phyloP scores from a whole-genome alignment of 2,113 vertebrate genomes.

The Gymnogyps californianus region DNA sequence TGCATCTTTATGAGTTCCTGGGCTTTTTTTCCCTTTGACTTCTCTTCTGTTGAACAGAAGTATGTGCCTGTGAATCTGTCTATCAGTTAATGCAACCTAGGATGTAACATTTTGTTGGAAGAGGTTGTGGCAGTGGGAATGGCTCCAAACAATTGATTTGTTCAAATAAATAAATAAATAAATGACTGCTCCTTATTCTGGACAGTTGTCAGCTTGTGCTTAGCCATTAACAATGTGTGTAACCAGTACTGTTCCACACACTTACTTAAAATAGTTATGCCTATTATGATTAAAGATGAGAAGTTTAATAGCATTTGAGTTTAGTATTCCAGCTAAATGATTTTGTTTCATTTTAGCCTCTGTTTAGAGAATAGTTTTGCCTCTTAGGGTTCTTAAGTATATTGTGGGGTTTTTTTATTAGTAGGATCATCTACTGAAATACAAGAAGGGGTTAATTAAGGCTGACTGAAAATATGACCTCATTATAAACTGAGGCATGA shows the following conservation, averaged over 20 bases:
- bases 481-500: background rate
- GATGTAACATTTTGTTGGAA: background rate
- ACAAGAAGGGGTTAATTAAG: background rate
- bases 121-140: background rate
- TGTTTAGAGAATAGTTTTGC: background rate
- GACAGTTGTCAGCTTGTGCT: background rate
- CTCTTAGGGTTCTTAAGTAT: background rate
- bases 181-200: background rate
- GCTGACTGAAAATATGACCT: background rate
- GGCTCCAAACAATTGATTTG: background rate
- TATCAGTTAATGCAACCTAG: background rate
- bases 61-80: background rate
- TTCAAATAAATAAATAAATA: background rate
- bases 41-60: background rate
- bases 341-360: background rate
- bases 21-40: background rate
- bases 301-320: background rate
- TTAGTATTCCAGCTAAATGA: background rate
- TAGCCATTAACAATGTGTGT: background rate
- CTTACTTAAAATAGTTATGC: background rate
- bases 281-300: background rate
- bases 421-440: background rate
- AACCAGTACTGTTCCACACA: background rate
- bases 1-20: background rate
- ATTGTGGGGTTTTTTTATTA: background rate